Percentiles rank a stretch among this genome's conserved stretches.
Evolutionary conservation across 2,888 invertebrate genomes (phyloP).

Genomic region (Exephanes ischioxanthus): DNA sequence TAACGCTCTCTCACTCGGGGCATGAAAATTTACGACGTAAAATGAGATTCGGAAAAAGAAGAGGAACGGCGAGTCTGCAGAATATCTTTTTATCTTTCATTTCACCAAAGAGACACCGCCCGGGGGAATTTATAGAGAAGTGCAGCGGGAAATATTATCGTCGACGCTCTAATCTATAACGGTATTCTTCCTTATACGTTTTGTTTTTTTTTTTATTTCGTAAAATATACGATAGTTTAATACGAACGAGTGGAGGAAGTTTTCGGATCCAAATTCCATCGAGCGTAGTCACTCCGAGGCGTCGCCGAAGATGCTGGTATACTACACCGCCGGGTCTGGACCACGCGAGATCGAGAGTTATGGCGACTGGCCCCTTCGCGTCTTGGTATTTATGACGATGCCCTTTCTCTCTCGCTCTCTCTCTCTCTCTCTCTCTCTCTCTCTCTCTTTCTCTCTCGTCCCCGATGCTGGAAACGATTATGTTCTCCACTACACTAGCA

Average conservation of each 20-base stretch:
- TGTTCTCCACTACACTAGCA: slow-evolving; percentile 44
- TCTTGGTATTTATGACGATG: slow-evolving; percentile 64
- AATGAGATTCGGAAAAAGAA: slow-evolving; percentile 18
- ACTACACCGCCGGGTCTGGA: slow-evolving; percentile 49
- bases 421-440: slow-evolving; percentile 31
- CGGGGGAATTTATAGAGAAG: slow-evolving; percentile 47
- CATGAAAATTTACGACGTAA: slow-evolving; percentile 24
- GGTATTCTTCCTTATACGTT: slow-evolving; percentile 24
- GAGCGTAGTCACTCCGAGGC: slow-evolving; percentile 43
- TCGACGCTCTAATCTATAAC: slow-evolving; percentile 45
- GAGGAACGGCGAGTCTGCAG: slow-evolving; percentile 21
- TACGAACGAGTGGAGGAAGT: slow-evolving; percentile 30
- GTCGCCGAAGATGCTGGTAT: slow-evolving; percentile 53
- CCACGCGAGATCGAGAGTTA: slow-evolving; percentile 56
- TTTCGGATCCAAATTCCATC: slow-evolving; percentile 52
- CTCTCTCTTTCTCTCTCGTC: slow-evolving; percentile 33
- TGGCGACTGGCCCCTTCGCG: slow-evolving; percentile 58
- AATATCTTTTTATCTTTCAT: slow-evolving; percentile 23
- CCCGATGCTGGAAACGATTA: slow-evolving; percentile 66
- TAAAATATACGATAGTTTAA: slow-evolving; percentile 47
- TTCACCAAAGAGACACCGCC: not conserved
- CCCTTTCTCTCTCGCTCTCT: slow-evolving; percentile 30
- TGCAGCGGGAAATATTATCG: slow-evolving; percentile 14
- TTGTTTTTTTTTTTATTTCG: slow-evolving; percentile 15
- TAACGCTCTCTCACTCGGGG: slow-evolving; percentile 4